Conservation (phyloP, 2,888 invertebrate genomes). For the Labia minor region DNA sequence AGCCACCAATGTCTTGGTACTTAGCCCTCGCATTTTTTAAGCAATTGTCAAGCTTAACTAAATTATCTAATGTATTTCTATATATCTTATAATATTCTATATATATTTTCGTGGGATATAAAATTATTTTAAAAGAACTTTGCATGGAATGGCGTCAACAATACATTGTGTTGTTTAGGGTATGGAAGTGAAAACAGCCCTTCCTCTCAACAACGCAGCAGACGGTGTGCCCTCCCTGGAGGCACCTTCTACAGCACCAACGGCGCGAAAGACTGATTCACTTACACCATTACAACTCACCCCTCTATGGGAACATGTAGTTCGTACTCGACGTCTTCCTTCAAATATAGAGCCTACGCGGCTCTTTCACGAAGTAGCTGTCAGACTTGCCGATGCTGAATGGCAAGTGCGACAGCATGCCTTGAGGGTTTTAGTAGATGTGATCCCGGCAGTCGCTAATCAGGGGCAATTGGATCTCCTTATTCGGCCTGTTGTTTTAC, state of each 20-base stretch:
- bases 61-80: too few species aligned
- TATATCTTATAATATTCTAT: too few species aligned
- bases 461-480: slow-evolving; percentile 53
- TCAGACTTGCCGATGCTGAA: slow-evolving; percentile 64
- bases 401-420: slow-evolving; percentile 78
- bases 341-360: slow-evolving; percentile 51
- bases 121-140: too few species aligned
- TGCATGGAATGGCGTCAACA: too few species aligned
- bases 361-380: slow-evolving; percentile 59
- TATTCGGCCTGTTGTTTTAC: slow-evolving; percentile 46
- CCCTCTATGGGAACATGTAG: slow-evolving; percentile 68
- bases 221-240: background rate
- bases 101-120: too few species aligned
- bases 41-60: too few species aligned
- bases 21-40: too few species aligned
- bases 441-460: slow-evolving; percentile 57
- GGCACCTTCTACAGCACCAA: background rate
- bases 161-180: background rate
- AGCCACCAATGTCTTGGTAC: too few species aligned
- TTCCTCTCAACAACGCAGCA: background rate
- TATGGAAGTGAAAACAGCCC: background rate
- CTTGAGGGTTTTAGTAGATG: slow-evolving; percentile 63
- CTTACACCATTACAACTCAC: slow-evolving; percentile 45
- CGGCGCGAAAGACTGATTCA: slow-evolving; percentile 29
- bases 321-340: slow-evolving; percentile 61